Evolutionary conservation across 2,113 vertebrate species (phyloP), one percentile per base, ranked within the genome.

Genomic region (Halichoerus grypus): DNA sequence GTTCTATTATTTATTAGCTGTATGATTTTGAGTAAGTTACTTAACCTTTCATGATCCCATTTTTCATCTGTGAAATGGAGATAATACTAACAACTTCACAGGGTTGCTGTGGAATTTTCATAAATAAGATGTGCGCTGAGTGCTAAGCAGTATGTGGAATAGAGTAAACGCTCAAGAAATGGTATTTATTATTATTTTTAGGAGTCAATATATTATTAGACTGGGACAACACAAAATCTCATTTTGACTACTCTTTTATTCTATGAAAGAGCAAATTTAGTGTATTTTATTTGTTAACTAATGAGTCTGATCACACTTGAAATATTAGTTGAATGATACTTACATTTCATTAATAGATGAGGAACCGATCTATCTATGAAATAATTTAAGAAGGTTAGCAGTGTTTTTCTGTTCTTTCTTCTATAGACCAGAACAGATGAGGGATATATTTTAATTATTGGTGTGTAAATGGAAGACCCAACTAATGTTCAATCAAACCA

Each of bases 61-160:
- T 87, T 91, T 76, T 94, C 39, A 96, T 67, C 39, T 84, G 36
- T 77, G 33, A 90, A 71, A 65, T 49, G 15, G n/a, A 84, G 69
- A 53, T 63, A 39, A 83, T 67, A 55, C 53, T 65, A 46, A 59
- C 12, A 74, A 72, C 42, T 67, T 91, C 65, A 49, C 6, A 57
- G 4, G 2, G 12, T 46, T 59, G 19, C 87, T 72, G 49, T 87
- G 65, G 84, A 86, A 59, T 86, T 65, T 96, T 55, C 39, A 24
- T 63, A 96, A 91, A 65, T 65, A 80, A 83, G 42, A 83, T 51
- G 28, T 19, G 22, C 63, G 2, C 65, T 87, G 26, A 51, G 53
- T 83, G 46, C 67, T 77, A 59, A 51, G 31, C 65, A 74, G n/a
- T 39, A 46, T 55, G n/a, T 93, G 42, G 92, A 92, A 72, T 24